Conservation (phyloP, 2,797 vertebrate species). For the Dicrostonyx torquatus region DNA sequence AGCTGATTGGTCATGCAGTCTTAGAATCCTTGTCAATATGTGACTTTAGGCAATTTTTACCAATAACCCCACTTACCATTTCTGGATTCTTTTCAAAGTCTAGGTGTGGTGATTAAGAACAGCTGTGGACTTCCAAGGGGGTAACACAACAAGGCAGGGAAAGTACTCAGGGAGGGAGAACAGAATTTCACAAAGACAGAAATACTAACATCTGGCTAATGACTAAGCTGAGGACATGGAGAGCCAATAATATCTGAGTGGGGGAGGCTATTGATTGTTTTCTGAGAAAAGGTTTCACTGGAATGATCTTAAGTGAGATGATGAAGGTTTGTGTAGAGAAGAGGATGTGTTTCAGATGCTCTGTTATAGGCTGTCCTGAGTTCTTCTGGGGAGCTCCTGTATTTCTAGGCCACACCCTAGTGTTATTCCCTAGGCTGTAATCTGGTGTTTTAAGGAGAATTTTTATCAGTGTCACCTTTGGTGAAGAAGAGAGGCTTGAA, state of each 20-base stretch:
- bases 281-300: background rate
- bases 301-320: constrained; percentile 25
- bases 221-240: constrained; percentile 32
- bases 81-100: constrained; percentile 50
- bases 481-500: background rate
- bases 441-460: background rate
- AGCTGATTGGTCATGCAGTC: background rate
- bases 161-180: background rate
- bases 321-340: constrained; percentile 11
- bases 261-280: background rate
- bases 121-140: background rate
- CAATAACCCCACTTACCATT: constrained; percentile 49
- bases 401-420: background rate
- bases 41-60: background rate
- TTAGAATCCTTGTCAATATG: constrained; percentile 37
- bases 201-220: constrained; percentile 36
- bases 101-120: constrained; percentile 4
- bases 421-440: background rate
- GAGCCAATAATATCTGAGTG: constrained; percentile 17
- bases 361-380: constrained; percentile 20
- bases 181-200: constrained; percentile 13
- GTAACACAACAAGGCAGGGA: background rate
- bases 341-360: constrained; percentile 2
- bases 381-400: background rate
- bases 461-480: background rate